phyloP scores from a whole-genome alignment of 2,888 invertebrate species.

The Rotaria sp. region DNA sequence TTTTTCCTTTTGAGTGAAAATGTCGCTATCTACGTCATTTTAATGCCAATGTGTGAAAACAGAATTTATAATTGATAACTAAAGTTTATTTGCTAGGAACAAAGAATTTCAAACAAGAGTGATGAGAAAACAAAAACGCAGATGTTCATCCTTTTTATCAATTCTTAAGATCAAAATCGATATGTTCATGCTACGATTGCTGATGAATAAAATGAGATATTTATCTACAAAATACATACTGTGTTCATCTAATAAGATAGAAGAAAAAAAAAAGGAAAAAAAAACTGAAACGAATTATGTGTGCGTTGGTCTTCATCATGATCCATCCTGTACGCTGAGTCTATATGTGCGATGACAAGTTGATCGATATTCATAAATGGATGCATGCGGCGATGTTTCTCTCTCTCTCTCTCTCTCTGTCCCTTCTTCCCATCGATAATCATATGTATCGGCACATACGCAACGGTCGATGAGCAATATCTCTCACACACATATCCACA shows the following conservation, averaged over 20 bases:
- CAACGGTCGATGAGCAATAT: constrained; percentile 31
- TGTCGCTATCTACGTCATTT: not conserved
- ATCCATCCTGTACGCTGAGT: not conserved
- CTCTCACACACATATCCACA: not conserved
- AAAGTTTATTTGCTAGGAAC: not conserved
- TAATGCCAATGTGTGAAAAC: not conserved
- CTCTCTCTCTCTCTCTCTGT: not conserved
- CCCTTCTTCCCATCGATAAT: not conserved
- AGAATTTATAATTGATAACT: not conserved
- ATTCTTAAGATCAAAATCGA: not conserved
- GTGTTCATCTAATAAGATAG: not conserved
- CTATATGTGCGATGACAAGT: constrained; percentile 11
- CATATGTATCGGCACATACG: constrained; percentile 20
- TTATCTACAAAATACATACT: not conserved
- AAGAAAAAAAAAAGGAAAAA: not conserved
- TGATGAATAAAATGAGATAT: not conserved
- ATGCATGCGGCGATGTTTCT: not conserved
- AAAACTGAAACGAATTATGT: not conserved
- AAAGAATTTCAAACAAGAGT: not conserved
- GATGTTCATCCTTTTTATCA: not conserved
- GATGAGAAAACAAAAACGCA: not conserved
- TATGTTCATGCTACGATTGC: not conserved
- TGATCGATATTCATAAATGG: constrained; percentile 24
- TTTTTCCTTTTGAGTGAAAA: not conserved
- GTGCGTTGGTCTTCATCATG: not conserved